Evolutionary conservation across 2,113 vertebrate genomes (phyloP).

Genomic region (Calypte anna): DNA sequence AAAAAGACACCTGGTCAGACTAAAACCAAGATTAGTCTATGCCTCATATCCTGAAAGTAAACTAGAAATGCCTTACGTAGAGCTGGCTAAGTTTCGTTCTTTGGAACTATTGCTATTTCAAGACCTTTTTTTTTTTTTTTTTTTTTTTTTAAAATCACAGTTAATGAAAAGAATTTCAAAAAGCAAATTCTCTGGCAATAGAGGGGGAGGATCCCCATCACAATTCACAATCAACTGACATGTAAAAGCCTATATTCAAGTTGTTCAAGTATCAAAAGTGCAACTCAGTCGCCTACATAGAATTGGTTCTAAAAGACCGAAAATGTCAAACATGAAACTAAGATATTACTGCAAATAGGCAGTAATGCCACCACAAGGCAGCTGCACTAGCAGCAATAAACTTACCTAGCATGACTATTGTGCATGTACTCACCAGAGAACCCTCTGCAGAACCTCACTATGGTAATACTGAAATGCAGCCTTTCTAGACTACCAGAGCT

Average conservation of each 20-base stretch:
- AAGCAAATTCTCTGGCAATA: background rate
- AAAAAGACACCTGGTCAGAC: background rate
- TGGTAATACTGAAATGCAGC: background rate
- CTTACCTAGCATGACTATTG: background rate
- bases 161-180: background rate
- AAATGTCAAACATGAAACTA: background rate
- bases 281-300: background rate
- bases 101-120: background rate
- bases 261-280: background rate
- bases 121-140: accelerated
- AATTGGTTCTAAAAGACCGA: slow-evolving; percentile 1
- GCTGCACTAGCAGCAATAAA: background rate
- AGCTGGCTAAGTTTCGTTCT: background rate
- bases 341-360: background rate
- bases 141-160: background rate
- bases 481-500: background rate
- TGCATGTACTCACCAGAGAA: background rate
- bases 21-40: background rate
- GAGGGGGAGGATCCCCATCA: background rate
- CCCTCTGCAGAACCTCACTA: background rate
- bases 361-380: background rate
- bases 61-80: background rate
- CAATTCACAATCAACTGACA: background rate
- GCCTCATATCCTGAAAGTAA: background rate
- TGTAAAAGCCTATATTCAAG: background rate